Evolutionary conservation across 2,888 invertebrate genomes (phyloP).

Genomic region (Cacoxenus indagator): DNA sequence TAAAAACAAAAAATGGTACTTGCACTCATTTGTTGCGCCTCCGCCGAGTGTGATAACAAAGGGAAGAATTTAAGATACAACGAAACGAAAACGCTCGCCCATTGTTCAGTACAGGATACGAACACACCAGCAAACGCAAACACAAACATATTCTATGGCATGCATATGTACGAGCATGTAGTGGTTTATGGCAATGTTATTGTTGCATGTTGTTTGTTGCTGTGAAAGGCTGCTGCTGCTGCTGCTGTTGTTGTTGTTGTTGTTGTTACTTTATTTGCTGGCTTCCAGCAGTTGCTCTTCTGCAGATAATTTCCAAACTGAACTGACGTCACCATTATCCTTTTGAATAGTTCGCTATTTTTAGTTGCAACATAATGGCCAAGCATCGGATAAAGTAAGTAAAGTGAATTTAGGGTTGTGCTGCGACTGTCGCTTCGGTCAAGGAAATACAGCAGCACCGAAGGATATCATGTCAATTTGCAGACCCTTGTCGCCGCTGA

Average conservation of each 20-base stretch:
- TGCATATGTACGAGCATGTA: not conserved
- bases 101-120: not conserved
- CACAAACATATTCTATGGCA: not conserved
- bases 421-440: not conserved
- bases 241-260: not conserved
- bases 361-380: slow-evolving; percentile 15
- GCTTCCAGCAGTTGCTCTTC: not conserved
- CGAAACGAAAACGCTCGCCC: not conserved
- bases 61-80: not conserved
- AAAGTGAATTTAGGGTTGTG: slow-evolving; percentile 1
- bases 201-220: not conserved
- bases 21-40: slow-evolving; percentile 14
- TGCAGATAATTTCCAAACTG: slow-evolving; percentile 6
- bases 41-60: slow-evolving; percentile 1
- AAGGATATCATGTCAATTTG: slow-evolving; percentile 6
- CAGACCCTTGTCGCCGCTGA: not conserved
- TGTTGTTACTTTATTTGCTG: slow-evolving; percentile 8
- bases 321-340: slow-evolving; percentile 16
- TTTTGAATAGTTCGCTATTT: slow-evolving; percentile 10
- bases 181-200: not conserved
- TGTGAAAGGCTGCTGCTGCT: not conserved
- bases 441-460: not conserved
- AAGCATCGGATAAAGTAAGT: not conserved
- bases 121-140: not conserved
- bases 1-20: not conserved